Conservation (phyloP, 2,888 invertebrate genomes). For the Scaptomyza cyrtandrae region DNA sequence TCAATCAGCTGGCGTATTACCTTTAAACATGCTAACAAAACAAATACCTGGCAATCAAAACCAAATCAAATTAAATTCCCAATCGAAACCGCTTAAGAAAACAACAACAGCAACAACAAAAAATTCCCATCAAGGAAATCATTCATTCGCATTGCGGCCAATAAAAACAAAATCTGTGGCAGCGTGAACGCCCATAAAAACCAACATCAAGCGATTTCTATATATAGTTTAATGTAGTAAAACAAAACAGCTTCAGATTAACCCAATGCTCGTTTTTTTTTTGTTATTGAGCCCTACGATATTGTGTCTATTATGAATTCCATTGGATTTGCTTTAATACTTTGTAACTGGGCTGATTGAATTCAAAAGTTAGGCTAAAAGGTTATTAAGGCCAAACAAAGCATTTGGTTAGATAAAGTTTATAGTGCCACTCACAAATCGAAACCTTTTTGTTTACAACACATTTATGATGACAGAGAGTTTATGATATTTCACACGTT, state of each 20-base stretch:
- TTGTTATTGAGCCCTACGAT: conserved; percentile 14
- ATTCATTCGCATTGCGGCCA: conserved; percentile 58
- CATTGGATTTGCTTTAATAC: conserved; percentile 48
- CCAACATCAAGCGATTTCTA: conserved; percentile 47
- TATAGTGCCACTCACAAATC: conserved; percentile 31
- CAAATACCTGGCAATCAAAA: conserved; percentile 73
- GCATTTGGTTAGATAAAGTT: conserved; percentile 18
- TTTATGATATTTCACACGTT: conserved; percentile 33
- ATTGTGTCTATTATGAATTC: conserved; percentile 63
- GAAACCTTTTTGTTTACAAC: conserved; percentile 10
- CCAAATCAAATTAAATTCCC: conserved; percentile 49
- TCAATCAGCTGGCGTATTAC: conserved; percentile 70
- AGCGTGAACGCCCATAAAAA: conserved; percentile 55
- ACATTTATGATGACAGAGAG: conserved; percentile 15
- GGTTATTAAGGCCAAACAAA: conserved; percentile 45
- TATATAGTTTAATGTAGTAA: conserved; percentile 11
- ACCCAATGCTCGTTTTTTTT: conserved; percentile 17
- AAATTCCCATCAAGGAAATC: conserved; percentile 66
- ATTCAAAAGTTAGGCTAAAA: conserved; percentile 52
- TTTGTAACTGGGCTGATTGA: conserved; percentile 58
- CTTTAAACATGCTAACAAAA: conserved; percentile 77
- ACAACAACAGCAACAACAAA: conserved; percentile 38
- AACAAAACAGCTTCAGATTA: conserved; percentile 48
- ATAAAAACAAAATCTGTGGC: conserved; percentile 50
- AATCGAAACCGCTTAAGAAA: conserved; percentile 68